These are phyloP conservation scores for Trichechus manatus DNA, from an alignment of 2,113 vertebrate genomes.

Conservation along the genomic window DNA sequence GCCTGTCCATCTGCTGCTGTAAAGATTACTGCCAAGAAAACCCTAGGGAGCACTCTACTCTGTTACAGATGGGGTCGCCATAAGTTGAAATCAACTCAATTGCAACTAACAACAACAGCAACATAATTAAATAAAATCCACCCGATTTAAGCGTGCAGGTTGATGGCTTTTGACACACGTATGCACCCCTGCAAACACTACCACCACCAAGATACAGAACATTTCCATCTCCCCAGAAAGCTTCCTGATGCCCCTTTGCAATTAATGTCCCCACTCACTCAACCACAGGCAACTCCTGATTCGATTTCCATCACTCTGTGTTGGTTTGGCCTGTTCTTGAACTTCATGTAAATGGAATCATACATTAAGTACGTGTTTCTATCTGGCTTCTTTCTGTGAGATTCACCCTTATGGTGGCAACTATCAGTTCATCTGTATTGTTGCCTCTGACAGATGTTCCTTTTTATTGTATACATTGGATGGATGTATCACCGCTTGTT, in stretches of 20 bases:
- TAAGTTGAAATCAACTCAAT: no score
- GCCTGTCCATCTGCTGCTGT: no score
- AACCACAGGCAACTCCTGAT: background rate
- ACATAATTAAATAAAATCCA: background rate
- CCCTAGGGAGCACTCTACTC: no score
- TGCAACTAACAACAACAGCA: background rate
- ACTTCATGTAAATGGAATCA: background rate
- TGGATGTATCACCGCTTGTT: no score
- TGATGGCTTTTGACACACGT: background rate
- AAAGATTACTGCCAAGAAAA: no score
- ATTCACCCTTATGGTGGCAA: background rate
- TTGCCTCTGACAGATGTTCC: background rate
- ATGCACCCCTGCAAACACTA: background rate
- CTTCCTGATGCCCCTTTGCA: background rate
- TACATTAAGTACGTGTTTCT: accelerated
- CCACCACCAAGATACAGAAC: background rate
- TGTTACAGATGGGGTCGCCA: background rate
- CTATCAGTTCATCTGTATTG: accelerated
- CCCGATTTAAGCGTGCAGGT: background rate
- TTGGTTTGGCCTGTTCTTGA: background rate
- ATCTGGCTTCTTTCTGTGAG: background rate
- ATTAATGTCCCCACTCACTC: background rate
- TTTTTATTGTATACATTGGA: accelerated
- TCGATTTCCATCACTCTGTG: accelerated
- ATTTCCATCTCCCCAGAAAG: background rate